A percentile compares a stretch with the other conserved stretches of the same genome.
Evolutionary conservation across 2,888 invertebrate genomes (phyloP).

Genomic region (Epirrhoe tristata): DNA sequence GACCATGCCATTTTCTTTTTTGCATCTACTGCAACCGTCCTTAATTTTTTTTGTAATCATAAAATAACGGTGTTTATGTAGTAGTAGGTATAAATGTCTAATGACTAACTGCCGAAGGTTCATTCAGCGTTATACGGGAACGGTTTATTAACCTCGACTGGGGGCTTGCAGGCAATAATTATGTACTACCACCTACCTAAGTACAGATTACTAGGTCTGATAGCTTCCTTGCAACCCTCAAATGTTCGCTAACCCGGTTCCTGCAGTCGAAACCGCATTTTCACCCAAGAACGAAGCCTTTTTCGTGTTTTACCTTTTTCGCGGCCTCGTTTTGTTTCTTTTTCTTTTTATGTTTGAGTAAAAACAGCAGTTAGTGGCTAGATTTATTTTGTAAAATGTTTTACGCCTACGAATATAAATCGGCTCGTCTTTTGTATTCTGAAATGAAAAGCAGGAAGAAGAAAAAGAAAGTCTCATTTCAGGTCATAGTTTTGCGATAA

Average conservation of each 20-base stretch:
- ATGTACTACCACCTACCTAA: too few relatives aligned
- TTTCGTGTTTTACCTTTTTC: slow-evolving; percentile 47
- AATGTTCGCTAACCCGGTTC: slow-evolving; percentile 56
- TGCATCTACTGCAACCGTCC: too few relatives aligned
- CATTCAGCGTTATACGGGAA: slow-evolving; percentile 60
- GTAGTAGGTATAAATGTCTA: not conserved
- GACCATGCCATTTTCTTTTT: too few relatives aligned
- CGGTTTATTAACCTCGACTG: slow-evolving; percentile 60
- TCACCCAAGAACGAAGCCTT: slow-evolving; percentile 58
- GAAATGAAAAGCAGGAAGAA: slow-evolving; percentile 71
- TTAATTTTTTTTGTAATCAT: too few relatives aligned
- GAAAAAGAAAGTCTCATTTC: slow-evolving; percentile 77
- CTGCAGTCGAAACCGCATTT: slow-evolving; percentile 67
- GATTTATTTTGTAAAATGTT: slow-evolving; percentile 63
- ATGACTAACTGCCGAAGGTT: slow-evolving; percentile 33
- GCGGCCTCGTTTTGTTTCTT: slow-evolving; percentile 51
- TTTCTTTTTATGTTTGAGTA: slow-evolving; percentile 46
- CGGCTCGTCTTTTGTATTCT: slow-evolving; percentile 65
- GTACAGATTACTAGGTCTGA: slow-evolving; percentile 72
- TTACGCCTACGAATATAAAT: slow-evolving; percentile 70
- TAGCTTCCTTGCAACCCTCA: slow-evolving; percentile 63
- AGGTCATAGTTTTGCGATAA: slow-evolving; percentile 54
- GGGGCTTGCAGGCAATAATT: slow-evolving; percentile 53
- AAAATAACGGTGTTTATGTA: too few relatives aligned
- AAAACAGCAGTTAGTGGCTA: slow-evolving; percentile 44